Evolutionary conservation across 2,888 invertebrate genomes (phyloP).

Genomic region (Dasypolia templi): DNA sequence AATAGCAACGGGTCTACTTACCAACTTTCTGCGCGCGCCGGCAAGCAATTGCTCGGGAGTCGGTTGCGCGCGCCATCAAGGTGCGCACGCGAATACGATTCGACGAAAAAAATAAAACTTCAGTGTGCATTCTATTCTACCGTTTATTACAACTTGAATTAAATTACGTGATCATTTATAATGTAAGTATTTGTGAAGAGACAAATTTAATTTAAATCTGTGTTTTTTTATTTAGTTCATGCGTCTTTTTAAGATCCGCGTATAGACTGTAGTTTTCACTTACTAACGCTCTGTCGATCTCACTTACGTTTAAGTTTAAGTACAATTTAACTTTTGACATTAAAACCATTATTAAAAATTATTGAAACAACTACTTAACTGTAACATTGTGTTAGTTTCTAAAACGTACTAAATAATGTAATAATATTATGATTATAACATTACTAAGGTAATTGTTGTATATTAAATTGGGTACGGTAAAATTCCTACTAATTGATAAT

Average conservation of each 20-base stretch:
- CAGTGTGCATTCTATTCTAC: slow-evolving; percentile 59
- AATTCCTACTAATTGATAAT: slow-evolving; percentile 5
- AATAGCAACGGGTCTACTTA: slow-evolving; percentile 55
- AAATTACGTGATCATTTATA: slow-evolving; percentile 53
- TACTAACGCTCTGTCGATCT: slow-evolving; percentile 19
- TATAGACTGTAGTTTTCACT: slow-evolving; percentile 31
- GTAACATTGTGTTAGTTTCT: slow-evolving; percentile 6
- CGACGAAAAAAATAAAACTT: slow-evolving; percentile 30
- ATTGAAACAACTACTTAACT: neutral
- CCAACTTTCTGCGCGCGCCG: slow-evolving; percentile 63
- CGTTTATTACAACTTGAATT: slow-evolving; percentile 49
- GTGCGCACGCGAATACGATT: slow-evolving; percentile 77
- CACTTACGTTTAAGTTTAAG: slow-evolving; percentile 8
- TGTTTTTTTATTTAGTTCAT: neutral
- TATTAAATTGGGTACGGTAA: neutral
- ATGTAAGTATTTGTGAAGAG: slow-evolving; percentile 58
- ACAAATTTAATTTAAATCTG: neutral
- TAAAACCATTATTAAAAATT: too few species aligned
- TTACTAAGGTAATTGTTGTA: too few species aligned
- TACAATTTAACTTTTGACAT: neutral
- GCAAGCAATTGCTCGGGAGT: slow-evolving; percentile 68
- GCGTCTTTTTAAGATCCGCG: neutral
- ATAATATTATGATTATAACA: neutral
- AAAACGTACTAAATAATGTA: neutral
- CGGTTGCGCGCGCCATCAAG: slow-evolving; percentile 72